Evolutionary conservation across 1,140 invertebrate genomes (phyloP), one percentile per base, ranked within the genome.

Genomic region (Chionoecetes opilio): DNA sequence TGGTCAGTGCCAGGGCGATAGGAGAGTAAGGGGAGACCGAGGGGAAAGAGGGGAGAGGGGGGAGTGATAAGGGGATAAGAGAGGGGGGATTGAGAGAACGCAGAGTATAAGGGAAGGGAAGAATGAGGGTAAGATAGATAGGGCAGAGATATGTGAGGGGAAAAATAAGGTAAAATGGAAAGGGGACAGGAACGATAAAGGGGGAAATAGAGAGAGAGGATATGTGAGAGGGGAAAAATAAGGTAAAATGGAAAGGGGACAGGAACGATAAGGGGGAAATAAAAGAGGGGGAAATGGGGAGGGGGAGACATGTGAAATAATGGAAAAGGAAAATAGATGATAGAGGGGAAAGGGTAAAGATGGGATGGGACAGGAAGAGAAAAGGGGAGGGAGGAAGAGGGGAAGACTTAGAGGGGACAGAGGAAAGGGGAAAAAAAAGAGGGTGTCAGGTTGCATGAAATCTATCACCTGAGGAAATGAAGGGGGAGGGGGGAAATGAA

Each of bases 131-230:
- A 21, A 86, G 84, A 86, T 3, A 32, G 84, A 32, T 14, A 86
- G 84, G 26, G 84, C 8, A 26, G 53, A 75, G 53, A 86, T 3
- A 32, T 34, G 32, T 11, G 85, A 35, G n/a, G 32, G 85, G 37
- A 38, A 31, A 38, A 26, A 32, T n/a, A 75, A 75, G 26, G 63
- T 21, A n/a, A 31, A 6, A 5, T 26, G n/a, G 85, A 86, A 26
- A 86, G 85, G 35, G 85, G 85, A 86, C 14, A 86, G 11, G 37
- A 38, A 31, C 8, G 32, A 86, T 29, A 86, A 38, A 86, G 85
- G n/a, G 85, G n/a, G n/a, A 86, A 29, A 26, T 34, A 31, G n/a
- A 2, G 37, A 38, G 26, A 29, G 37, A 38, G 37, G 32, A 6
- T 26, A 86, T 1, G 35, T 9, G 29, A 86, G 2, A 35, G 32